Evolutionary conservation across 2,888 invertebrate genomes (phyloP).

Genomic region (Eristalinus sepulchralis): DNA sequence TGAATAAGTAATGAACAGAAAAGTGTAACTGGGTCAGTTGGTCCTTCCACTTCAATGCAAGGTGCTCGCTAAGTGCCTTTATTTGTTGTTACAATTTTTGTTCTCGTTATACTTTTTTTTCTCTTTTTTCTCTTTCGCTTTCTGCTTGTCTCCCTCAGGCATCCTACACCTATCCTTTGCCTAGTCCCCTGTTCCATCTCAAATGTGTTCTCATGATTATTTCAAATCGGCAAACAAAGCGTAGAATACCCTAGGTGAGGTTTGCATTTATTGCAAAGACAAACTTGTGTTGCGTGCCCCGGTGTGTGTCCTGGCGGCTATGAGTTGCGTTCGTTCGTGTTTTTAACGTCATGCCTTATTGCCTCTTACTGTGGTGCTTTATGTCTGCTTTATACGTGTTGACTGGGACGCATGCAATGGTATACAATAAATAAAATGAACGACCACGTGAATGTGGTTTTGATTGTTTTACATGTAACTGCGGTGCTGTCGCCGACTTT

Average conservation of each 20-base stretch:
- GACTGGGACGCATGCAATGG: background rate
- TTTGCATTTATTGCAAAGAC: background rate
- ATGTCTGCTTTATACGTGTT: background rate
- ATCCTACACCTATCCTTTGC: background rate
- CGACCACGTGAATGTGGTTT: background rate
- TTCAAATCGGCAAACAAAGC: conserved; percentile 42
- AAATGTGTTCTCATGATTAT: conserved; percentile 39
- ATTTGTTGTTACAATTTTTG: conserved; percentile 45
- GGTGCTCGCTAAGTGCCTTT: conserved; percentile 58
- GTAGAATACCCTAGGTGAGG: background rate
- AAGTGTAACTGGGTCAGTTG: conserved; percentile 62
- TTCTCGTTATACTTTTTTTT: background rate
- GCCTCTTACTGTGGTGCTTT: background rate
- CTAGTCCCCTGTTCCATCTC: background rate
- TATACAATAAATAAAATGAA: background rate
- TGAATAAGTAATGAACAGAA: conserved; percentile 59
- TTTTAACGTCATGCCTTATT: background rate
- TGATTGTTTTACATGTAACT: background rate
- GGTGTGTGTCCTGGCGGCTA: background rate
- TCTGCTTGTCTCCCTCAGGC: background rate
- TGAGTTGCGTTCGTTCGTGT: background rate
- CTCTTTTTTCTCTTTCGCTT: background rate
- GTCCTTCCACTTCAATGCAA: conserved; percentile 63
- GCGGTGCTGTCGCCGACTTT: background rate
- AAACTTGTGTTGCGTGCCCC: background rate